Conservation (phyloP, 2,113 vertebrate genomes). For the Callaeas wilsoni region DNA sequence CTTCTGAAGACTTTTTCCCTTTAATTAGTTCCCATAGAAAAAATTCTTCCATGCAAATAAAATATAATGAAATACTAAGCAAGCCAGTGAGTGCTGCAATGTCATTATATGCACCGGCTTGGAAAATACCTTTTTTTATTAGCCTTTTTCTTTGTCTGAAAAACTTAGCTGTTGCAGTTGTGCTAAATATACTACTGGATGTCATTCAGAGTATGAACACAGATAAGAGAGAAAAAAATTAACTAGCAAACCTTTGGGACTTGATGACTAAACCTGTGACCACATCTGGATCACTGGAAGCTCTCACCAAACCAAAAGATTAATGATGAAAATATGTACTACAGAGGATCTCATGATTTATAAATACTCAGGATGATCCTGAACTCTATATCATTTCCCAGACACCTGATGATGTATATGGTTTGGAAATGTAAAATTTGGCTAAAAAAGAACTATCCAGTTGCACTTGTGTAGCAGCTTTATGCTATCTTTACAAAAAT, state of each 20-base stretch:
- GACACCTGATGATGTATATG: not conserved
- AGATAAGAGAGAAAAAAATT: not conserved
- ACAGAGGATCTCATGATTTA: not conserved
- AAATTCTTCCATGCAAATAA: not conserved
- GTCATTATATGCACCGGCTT: not conserved
- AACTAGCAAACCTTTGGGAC: not conserved
- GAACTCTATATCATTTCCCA: not conserved
- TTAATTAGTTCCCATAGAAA: not conserved
- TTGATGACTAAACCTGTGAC: not conserved
- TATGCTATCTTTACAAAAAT: not conserved
- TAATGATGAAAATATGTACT: not conserved
- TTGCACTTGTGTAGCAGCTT: not conserved
- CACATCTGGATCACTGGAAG: not conserved
- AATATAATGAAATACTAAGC: not conserved
- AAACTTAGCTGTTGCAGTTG: not conserved
- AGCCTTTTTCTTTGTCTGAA: not conserved
- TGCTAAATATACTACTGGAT: constrained; percentile 3
- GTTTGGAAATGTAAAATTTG: not conserved
- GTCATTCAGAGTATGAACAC: not conserved
- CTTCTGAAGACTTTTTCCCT: not conserved
- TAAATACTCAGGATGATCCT: not conserved
- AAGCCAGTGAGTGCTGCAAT: not conserved
- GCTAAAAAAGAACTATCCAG: not conserved
- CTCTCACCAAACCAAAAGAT: not conserved
- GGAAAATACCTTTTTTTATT: not conserved